Conservation (phyloP, 2,113 vertebrate genomes). For the Geococcyx californianus region DNA sequence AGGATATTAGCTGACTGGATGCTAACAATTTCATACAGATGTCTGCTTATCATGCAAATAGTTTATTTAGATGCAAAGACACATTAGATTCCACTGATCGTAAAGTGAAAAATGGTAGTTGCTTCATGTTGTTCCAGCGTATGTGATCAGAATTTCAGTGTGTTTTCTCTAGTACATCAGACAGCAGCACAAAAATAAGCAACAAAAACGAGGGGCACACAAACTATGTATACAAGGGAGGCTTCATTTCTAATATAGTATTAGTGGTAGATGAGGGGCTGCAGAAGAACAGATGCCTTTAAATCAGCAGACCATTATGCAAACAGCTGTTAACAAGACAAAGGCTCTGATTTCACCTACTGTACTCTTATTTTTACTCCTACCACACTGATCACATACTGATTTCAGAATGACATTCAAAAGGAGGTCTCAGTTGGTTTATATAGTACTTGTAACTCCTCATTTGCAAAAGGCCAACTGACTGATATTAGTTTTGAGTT, state of each 20-base stretch:
- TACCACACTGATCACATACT: background rate
- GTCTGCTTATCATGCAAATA: background rate
- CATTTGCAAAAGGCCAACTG: background rate
- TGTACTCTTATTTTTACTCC: background rate
- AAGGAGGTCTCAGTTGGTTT: background rate
- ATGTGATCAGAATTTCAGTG: background rate
- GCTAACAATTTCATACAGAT: background rate
- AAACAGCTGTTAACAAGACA: slow-evolving; percentile 28
- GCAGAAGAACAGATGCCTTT: background rate
- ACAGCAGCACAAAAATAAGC: background rate
- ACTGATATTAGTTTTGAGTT: background rate
- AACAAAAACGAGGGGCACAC: background rate
- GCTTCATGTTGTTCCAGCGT: background rate
- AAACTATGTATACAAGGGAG: background rate
- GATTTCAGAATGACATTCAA: background rate
- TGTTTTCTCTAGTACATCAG: background rate
- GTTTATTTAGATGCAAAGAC: background rate
- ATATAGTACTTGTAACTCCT: background rate
- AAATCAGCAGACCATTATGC: background rate
- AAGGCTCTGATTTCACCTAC: background rate
- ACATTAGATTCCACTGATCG: background rate
- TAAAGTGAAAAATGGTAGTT: background rate
- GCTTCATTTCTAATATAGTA: background rate
- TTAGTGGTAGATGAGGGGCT: background rate
- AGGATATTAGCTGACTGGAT: background rate